Base-by-base conservation (phyloP, 2,797 vertebrate genomes). In the Sebastes paucispinis region DNA sequence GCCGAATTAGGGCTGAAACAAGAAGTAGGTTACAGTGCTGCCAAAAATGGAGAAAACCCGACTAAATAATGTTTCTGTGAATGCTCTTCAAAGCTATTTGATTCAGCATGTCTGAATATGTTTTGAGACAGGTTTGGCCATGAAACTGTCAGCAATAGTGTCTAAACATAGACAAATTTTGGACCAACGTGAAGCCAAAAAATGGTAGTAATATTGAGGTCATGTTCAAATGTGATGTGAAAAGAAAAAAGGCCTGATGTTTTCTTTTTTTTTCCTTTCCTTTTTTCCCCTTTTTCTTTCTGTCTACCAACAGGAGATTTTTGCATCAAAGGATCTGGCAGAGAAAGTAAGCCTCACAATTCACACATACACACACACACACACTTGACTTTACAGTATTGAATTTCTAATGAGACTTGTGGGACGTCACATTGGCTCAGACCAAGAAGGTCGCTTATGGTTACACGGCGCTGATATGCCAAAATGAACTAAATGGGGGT, bases 271-370 rank as follows among this genome's bases (percentile, higher is more conserved):
- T 60, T 62, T n/a, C 29, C 39, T 31, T 2, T 52, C 36, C 31
- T 34, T 39, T 25, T 27, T 69, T 65, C 7, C 12, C 13, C 12
- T 34, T 54, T 64, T 43, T 54, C 73, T 59, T 27, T 54, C 58
- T 32, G 52, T 65, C n/a, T 50, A 16, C 65, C 64, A 77, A 75
- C 89, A 96, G 95, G 93, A 92, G 2, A 88, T 91, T 82, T 89
- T 95, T 66, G 88, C 92, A 85, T 92, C 95, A 67, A 94, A 92
- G 82, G 91, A 92, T 64, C 77, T 94, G 69, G 89, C 91, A 60
- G 87, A 95, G 80, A 95, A 96, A 93, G 94, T 96, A 94, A 94
- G 93, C 77, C 69, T 87, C 54, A 8, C 66, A 67, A 5, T 50
- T 62, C 25, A 57, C 69, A 76, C 70, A 13, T 55, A 54, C 31